Evolutionary conservation across 2,888 invertebrate genomes (phyloP), one percentile per base, ranked within the genome.

Genomic region (Cryptocephalus primarius): DNA sequence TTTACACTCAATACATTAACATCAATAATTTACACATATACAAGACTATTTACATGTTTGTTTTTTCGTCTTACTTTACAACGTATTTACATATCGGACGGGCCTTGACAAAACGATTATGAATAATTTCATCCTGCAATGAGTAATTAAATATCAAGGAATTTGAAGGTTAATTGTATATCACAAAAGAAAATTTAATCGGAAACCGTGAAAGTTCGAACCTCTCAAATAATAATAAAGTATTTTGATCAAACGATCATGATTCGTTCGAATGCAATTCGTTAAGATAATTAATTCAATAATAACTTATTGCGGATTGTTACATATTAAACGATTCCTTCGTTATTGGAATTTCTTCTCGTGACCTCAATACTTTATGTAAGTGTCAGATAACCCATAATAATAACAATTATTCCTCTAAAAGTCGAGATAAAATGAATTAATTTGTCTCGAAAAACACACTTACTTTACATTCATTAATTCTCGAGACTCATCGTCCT

Each of bases 31-130:
- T 58, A 57, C 56, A 59, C 53, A 52, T 52, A 49, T 59, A 59
- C 58, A 60, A 48, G 46, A 47, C 48, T 60, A 57, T 61, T 50
- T 60, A 60, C 57, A 61, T 41, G 51, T 51, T 53, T 55, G 46
- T 22, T 22, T 22, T 22, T 6, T 22, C 6, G 3, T 22, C 22
- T 22, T 6, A 22, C 22, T 22, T 22, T 55, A 54, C 55, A 55
- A 49, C 48, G 48, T 54, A 54, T 54, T 48, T 55, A 55, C 55
- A 55, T 43, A 45, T 41, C 42, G 22, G 22, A 22, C 3, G 6
- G 22, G 22, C 22, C 39, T 45, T 38, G 38, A 48, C 22, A 13
- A 48, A 33, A 41, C 11, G 38, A 44, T 45, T 22, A 22, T 22
- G 22, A 22, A 22, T 22, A 22, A 22, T 6, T 22, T 22, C 6